Conservation (phyloP, 2,797 vertebrate genomes). For the Pyrrhura leucotis region DNA sequence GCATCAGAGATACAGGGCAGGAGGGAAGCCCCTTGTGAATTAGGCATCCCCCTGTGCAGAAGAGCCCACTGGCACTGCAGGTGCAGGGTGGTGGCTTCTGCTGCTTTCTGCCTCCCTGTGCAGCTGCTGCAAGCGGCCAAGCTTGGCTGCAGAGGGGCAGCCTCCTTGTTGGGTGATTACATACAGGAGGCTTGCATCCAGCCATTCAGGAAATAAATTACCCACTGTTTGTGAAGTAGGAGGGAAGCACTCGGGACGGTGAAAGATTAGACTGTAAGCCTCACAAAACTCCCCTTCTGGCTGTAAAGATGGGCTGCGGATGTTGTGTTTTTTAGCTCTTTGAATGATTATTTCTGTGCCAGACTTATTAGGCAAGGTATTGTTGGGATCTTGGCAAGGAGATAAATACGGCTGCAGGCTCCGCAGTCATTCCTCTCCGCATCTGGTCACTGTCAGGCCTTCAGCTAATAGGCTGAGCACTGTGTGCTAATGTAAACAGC, state of each 20-base stretch:
- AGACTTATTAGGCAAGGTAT: conserved; percentile 76
- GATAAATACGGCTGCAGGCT: neutral
- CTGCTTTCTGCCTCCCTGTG: neutral
- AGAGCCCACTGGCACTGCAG: neutral
- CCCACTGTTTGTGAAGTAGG: conserved; percentile 50
- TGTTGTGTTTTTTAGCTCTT: conserved; percentile 56
- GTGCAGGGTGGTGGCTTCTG: neutral
- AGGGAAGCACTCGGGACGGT: conserved; percentile 34
- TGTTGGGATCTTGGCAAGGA: conserved; percentile 65
- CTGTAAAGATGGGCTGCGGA: conserved; percentile 57
- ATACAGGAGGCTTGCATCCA: neutral
- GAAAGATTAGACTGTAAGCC: conserved; percentile 42
- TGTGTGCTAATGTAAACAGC: conserved; percentile 52
- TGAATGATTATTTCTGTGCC: conserved; percentile 67
- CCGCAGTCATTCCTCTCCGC: neutral
- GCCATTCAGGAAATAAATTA: conserved; percentile 53
- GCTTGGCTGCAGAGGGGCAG: neutral
- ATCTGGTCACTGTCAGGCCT: conserved; percentile 73
- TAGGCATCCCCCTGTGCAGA: neutral
- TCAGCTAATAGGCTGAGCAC: conserved; percentile 33
- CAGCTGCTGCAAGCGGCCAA: neutral
- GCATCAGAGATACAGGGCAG: rapidly evolving
- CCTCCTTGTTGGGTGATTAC: neutral
- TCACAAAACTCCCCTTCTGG: conserved; percentile 59
- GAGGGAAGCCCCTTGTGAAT: neutral